Base-by-base conservation (phyloP, 2,113 vertebrate genomes). In the Pelodiscus sinensis region DNA sequence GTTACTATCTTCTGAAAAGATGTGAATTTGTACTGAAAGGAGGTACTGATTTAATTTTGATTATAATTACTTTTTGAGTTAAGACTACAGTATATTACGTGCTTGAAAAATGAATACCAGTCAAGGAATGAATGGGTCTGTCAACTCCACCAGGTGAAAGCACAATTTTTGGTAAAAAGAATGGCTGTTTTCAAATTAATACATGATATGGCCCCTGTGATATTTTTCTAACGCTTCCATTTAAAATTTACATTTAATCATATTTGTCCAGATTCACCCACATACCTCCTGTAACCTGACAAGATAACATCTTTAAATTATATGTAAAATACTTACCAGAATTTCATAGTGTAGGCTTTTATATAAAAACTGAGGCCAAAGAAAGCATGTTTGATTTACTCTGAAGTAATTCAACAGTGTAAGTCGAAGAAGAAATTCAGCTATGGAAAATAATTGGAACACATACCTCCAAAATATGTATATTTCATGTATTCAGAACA, bases 271-370 rank as follows among this genome's bases (percentile, higher is more conserved):
- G 92, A 95, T 81, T 88, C 89, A 94, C 94, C 95, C 95, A 96
- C 91, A 56, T 81, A 95, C 93, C 92, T 96, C 96, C 90, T 94
- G 93, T 94, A 92, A 95, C 93, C 86, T 84, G 83, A 79, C 87
- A 92, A 94, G 82, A 75, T 94, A 91, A 85, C 90, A 86, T 95
- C 96, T 96, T 94, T 96, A 96, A 94, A 93, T 96, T 96, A 93
- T 94, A 89, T 90, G 85, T 81, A 79, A 95, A 89, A 56, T 21
- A 16, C 8, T 35, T 71, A 35, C 18, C n/a, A 71, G 65, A 71
- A 35, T 71, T 71, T 78, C 55, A 60, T 13, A 78, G 58, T 58
- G 22, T 21, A 77, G 75, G 15, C 22, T 51, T 51, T 13, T 51
- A 9, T 24, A 50, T 58, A 50, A 78, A 58, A 56, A 24, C 77